Conservation (phyloP, 2,797 vertebrate species). For the Enteromius unitaeniatus region DNA sequence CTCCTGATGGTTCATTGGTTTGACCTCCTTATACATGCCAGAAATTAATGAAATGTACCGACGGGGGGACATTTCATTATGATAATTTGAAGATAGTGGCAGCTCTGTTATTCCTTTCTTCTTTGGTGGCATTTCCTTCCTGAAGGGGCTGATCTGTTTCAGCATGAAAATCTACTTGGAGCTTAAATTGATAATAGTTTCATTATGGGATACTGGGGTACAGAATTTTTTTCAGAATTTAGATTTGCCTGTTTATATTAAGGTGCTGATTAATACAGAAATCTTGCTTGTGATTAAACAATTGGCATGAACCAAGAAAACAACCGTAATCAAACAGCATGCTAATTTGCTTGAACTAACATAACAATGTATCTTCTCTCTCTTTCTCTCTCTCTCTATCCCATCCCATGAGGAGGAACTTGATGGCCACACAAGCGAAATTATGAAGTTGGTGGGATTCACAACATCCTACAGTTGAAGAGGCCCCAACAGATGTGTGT, state of each 20-base stretch:
- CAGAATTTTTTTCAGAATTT: too few relatives aligned
- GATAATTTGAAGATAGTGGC: too few relatives aligned
- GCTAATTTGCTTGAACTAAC: not conserved
- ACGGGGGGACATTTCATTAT: not conserved
- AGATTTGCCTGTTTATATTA: not conserved
- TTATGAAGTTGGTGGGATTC: not conserved
- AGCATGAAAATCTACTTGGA: not conserved
- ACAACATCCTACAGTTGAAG: not conserved
- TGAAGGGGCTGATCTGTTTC: not conserved
- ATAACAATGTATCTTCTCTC: too few relatives aligned
- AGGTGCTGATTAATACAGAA: conserved; percentile 13
- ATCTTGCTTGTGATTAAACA: not conserved
- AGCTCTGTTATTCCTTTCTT: too few relatives aligned
- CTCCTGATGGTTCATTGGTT: not conserved
- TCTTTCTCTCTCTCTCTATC: too few relatives aligned
- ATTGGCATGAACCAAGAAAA: not conserved
- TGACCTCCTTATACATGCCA: not conserved
- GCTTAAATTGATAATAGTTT: not conserved
- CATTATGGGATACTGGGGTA: not conserved
- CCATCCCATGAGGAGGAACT: too few relatives aligned
- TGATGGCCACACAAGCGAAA: not conserved
- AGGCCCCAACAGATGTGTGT: not conserved
- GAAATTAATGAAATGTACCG: not conserved
- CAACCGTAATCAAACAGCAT: not conserved
- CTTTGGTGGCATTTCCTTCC: not conserved